Evolutionary conservation across 1,140 invertebrate species (phyloP).

Genomic region (Delia radicum): DNA sequence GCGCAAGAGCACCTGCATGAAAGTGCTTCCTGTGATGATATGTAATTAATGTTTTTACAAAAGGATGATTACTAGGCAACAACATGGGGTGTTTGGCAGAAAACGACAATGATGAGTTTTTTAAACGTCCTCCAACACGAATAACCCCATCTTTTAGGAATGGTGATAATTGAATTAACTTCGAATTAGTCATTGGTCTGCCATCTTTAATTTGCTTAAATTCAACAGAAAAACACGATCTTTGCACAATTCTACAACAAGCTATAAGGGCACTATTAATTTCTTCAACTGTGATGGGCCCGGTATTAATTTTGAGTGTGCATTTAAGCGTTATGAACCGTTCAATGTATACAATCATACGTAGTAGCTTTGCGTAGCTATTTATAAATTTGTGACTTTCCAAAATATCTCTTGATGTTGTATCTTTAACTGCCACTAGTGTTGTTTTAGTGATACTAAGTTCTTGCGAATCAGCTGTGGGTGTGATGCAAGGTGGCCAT

Average conservation of each 20-base stretch:
- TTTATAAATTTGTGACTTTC: constrained; percentile 3
- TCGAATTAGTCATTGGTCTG: too few species aligned
- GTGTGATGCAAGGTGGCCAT: neutral
- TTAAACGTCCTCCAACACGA: too few species aligned
- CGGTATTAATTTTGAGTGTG: neutral
- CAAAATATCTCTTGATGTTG: neutral
- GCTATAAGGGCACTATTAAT: neutral
- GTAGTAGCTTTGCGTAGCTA: neutral
- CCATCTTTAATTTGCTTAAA: too few species aligned
- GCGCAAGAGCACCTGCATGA: neutral
- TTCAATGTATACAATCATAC: neutral
- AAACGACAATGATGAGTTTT: neutral
- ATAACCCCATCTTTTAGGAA: too few species aligned
- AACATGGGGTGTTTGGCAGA: neutral
- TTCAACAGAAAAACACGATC: too few species aligned
- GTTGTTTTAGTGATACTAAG: neutral
- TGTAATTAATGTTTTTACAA: neutral
- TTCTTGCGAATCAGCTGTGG: neutral
- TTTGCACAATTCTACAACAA: too few species aligned
- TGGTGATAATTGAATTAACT: too few species aligned
- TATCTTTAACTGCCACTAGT: neutral
- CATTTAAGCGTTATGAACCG: neutral
- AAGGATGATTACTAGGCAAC: constrained; percentile 5
- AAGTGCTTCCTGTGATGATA: neutral
- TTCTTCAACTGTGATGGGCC: neutral